A percentile compares a stretch with the other conserved stretches of the same genome.
Evolutionary conservation across 2,797 vertebrate genomes (phyloP).

Genomic region (Petrocephalus sullivani): DNA sequence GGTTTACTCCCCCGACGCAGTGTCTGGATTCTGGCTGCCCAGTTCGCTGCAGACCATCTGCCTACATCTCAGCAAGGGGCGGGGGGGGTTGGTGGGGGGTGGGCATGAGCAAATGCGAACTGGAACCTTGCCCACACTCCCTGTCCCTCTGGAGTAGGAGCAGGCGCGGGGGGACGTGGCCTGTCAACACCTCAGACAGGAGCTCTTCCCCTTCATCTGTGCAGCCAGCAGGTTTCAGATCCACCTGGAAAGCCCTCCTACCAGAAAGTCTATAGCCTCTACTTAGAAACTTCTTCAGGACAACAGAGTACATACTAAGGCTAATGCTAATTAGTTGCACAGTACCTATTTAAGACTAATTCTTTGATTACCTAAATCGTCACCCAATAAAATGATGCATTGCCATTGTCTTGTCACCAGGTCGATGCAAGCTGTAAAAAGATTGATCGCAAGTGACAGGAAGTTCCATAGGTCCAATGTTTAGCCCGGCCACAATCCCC

Average conservation of each 20-base stretch:
- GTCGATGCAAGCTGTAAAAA: background rate
- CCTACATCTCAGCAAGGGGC: background rate
- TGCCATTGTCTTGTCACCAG: background rate
- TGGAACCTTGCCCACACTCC: background rate
- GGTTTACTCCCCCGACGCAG: background rate
- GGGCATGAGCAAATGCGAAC: background rate
- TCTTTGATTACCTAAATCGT: background rate
- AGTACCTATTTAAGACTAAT: background rate
- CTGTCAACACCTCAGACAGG: slow-evolving; percentile 12
- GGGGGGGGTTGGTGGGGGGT: background rate
- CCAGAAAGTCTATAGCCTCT: background rate
- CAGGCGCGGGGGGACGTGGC: background rate
- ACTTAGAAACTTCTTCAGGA: background rate
- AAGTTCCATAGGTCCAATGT: background rate
- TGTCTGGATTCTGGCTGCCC: background rate
- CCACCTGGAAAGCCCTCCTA: background rate
- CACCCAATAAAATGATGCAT: background rate
- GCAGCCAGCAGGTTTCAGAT: background rate
- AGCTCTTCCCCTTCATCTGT: background rate
- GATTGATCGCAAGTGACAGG: background rate
- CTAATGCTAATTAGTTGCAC: background rate
- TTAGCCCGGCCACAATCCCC: background rate
- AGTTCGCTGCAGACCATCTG: slow-evolving; percentile 19
- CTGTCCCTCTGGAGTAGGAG: background rate
- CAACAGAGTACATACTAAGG: background rate